Percentiles rank a stretch among this genome's conserved stretches.
phyloP scores from a whole-genome alignment of 2,797 vertebrate genomes.

The Amniataba percoides region DNA sequence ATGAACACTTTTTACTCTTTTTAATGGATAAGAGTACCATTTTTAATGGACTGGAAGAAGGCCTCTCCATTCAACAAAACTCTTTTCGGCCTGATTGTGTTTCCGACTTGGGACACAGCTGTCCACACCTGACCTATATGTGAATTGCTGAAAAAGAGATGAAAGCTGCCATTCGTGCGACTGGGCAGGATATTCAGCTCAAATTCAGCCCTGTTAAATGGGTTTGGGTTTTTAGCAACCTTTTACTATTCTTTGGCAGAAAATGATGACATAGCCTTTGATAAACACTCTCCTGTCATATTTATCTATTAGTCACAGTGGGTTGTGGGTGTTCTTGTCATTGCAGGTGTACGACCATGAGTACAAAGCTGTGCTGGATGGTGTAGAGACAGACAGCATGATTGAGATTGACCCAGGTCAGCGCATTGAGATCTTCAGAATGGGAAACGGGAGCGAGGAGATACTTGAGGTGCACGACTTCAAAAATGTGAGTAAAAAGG shows the following conservation, averaged over 20 bases:
- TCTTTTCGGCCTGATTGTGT: conserved; percentile 2
- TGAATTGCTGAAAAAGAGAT: conserved; percentile 16
- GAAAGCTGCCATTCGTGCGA: neutral
- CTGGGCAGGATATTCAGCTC: neutral
- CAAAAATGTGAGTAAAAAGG: conserved; percentile 89
- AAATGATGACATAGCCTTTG: neutral
- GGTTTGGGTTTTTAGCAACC: neutral
- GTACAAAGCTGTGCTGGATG: conserved; percentile 91
- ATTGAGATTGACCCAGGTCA: conserved; percentile 92
- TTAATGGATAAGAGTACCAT: neutral
- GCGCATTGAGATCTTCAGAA: conserved; percentile 91
- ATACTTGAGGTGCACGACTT: conserved; percentile 96
- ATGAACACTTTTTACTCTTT: neutral
- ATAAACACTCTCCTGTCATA: neutral
- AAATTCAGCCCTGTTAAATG: neutral
- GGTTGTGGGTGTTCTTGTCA: conserved; percentile 42
- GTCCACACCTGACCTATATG: conserved; percentile 3
- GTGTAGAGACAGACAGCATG: conserved; percentile 89
- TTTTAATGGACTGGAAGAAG: neutral
- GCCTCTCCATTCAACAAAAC: neutral
- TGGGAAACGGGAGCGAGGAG: conserved; percentile 91
- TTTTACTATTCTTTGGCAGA: neutral
- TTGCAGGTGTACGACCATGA: conserved; percentile 91
- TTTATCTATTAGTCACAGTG: conserved; percentile 14
- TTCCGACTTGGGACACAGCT: conserved; percentile 25